Evolutionary conservation across 2,113 vertebrate genomes (phyloP).

Genomic region (Caloenas nicobarica): DNA sequence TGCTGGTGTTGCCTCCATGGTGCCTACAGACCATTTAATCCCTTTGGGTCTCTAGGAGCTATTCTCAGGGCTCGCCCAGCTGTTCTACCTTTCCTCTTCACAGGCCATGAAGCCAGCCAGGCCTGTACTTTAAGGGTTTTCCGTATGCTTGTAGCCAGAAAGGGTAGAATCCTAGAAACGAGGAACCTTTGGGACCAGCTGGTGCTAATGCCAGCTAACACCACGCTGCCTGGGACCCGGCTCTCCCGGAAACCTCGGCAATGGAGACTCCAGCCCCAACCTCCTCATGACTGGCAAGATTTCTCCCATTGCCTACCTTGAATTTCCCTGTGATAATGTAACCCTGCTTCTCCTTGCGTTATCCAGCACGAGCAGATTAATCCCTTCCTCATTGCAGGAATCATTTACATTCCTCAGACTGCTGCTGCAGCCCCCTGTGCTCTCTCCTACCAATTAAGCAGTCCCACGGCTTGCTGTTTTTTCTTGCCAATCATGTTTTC

Average conservation of each 20-base stretch:
- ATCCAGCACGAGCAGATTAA: not conserved
- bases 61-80: not conserved
- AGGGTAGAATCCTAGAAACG: not conserved
- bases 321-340: not conserved
- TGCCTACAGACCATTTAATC: not conserved
- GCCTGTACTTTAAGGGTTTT: not conserved
- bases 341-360: not conserved
- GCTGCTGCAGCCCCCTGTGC: not conserved
- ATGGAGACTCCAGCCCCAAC: not conserved
- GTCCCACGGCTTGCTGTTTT: not conserved
- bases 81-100: not conserved
- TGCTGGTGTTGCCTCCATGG: not conserved
- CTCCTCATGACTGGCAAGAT: not conserved
- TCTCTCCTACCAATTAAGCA: not conserved
- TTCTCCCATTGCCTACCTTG: not conserved
- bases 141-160: not conserved
- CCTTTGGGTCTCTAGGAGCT: not conserved
- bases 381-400: not conserved
- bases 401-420: not conserved
- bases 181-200: not conserved
- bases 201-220: not conserved
- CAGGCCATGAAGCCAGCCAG: not conserved
- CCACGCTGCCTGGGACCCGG: accelerated
- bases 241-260: not conserved
- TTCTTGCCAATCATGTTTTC: not conserved